Base-by-base conservation (phyloP, 30 jellyfish, hydroid and myxozoan genomes). In the Aurelia sp. region DNA sequence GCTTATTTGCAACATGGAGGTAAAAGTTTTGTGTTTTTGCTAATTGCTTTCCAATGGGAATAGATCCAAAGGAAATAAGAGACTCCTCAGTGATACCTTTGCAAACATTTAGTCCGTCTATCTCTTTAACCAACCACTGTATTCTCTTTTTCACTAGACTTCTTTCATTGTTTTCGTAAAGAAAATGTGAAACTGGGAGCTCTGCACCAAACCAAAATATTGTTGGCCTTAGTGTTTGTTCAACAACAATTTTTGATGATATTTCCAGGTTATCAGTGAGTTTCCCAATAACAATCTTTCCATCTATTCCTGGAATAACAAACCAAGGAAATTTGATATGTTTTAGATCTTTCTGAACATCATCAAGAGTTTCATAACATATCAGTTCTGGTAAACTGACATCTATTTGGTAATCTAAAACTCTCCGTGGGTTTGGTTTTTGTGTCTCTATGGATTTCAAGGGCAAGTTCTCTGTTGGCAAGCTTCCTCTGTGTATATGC, bases 111-210 rank as follows among this genome's bases (percentile, higher is more conserved):
- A 27, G 33, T 27, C 33, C 33, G 2, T 27, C 33, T 27, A 27
- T 27, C 33, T 27, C 33, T 27, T 27, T 27, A 27, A 27, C 33
- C 33, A 27, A 27, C 33, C 33, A 27, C 2, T 27, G 33, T 2
- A 27, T 27, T 27, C 33, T 27, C 33, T 27, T 27, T 27, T 27
- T 27, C 2, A 27, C 33, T 27, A 27, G 33, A 27, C 33, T 27
- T 27, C 33, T 27, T 27, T 27, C 33, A 27, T 27, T 27, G 33
- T 27, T 27, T 27, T 27, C 33, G 2, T 27, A 44, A 59, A 78
- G 48, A n/a, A 31, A 33, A 78, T 78, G 80, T 12, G 89, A 30
- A 58, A 48, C 69, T 78, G 89, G 80, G 67, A 78, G 67, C 89
- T 31, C 30, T 19, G 65, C 89, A n/a, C 48, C 65, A 62, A 52